Evolutionary conservation across 2,888 invertebrate species (phyloP).

Genomic region (Amblyjoppa proteus): DNA sequence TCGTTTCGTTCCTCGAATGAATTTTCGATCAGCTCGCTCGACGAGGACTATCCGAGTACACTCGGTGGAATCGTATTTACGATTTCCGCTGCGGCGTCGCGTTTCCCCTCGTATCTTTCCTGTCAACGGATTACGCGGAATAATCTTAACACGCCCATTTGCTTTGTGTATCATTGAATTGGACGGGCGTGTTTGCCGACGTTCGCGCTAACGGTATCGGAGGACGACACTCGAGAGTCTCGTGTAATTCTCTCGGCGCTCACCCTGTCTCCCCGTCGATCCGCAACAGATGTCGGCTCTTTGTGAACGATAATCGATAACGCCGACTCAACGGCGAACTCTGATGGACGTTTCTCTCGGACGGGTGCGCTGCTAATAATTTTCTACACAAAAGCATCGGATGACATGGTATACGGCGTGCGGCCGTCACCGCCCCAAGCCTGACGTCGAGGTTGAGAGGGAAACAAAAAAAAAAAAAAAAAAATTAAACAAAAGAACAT

Average conservation of each 20-base stretch:
- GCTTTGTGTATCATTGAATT: constrained; percentile 24
- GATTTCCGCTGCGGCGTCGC: neutral
- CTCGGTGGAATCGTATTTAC: neutral
- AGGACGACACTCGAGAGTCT: neutral
- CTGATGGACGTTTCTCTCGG: constrained; percentile 19
- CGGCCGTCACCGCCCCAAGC: neutral
- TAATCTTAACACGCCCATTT: constrained; percentile 47
- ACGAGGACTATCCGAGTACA: too few relatives aligned
- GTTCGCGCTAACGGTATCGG: constrained; percentile 11
- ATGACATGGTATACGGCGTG: neutral
- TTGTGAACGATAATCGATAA: constrained; percentile 34
- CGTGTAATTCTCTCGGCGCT: neutral
- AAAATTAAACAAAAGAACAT: constrained; percentile 11
- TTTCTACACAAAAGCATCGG: constrained; percentile 20
- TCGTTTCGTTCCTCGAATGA: neutral
- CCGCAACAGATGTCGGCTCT: constrained; percentile 24
- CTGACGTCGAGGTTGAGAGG: neutral
- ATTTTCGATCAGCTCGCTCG: too few relatives aligned
- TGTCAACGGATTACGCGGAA: constrained; percentile 11
- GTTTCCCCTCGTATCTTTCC: constrained; percentile 3
- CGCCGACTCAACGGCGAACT: constrained; percentile 6
- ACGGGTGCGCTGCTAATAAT: neutral
- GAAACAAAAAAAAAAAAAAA: neutral
- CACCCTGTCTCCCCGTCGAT: neutral
- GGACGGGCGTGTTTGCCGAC: constrained; percentile 8